Percentiles rank a stretch among this genome's conserved stretches.
Conservation (phyloP, 2,113 vertebrate species). For the Ammospiza caudacuta region DNA sequence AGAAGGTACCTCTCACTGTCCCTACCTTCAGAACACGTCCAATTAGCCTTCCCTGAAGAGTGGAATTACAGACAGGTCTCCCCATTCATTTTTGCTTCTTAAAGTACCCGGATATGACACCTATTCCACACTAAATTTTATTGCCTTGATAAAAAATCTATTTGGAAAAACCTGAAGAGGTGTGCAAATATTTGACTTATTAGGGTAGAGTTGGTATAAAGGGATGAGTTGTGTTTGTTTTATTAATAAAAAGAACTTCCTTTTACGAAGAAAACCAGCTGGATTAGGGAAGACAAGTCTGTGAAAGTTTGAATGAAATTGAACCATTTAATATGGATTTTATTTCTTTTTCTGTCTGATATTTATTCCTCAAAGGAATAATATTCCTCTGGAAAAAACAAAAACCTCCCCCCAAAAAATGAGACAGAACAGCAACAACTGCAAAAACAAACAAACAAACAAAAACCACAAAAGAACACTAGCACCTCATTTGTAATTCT, state of each 20-base stretch:
- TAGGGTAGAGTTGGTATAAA: constrained; percentile 43
- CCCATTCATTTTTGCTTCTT: not conserved
- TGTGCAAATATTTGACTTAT: constrained; percentile 56
- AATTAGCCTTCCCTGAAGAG: not conserved
- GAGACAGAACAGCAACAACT: not conserved
- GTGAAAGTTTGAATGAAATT: constrained; percentile 43
- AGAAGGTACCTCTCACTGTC: not conserved
- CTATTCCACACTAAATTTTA: constrained; percentile 10
- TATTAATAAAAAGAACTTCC: constrained; percentile 48
- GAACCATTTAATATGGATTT: not conserved
- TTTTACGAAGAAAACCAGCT: constrained; percentile 23
- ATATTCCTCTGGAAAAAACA: not conserved
- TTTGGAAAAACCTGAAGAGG: constrained; percentile 34
- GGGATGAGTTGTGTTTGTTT: constrained; percentile 22
- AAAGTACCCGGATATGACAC: not conserved
- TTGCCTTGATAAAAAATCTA: not conserved
- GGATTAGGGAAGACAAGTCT: constrained; percentile 49
- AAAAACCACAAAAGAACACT: not conserved
- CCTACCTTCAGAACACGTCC: not conserved
- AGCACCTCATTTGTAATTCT: not conserved
- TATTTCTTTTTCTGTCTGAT: constrained; percentile 18
- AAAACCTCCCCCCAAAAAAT: rapidly evolving
- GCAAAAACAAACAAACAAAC: too few species aligned
- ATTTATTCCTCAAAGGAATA: constrained; percentile 4
- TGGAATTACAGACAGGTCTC: not conserved